phyloP scores from a whole-genome alignment of 1,140 invertebrate genomes.

The Lepidurus apus region DNA sequence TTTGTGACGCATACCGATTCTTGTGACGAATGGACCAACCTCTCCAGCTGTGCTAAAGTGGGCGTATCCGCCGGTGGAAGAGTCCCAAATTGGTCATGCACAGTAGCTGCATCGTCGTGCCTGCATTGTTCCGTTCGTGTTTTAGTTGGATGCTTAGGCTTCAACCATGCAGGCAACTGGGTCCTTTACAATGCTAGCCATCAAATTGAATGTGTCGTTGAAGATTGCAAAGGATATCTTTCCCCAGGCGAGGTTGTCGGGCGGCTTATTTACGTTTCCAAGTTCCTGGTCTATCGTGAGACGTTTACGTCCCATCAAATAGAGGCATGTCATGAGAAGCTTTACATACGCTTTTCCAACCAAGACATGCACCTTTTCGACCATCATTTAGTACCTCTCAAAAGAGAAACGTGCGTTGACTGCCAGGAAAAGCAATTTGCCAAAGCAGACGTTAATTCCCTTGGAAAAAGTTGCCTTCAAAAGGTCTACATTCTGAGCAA shows the following conservation, averaged over 20 bases:
- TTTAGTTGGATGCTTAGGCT: slow-evolving; percentile 21
- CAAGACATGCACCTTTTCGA: slow-evolving; percentile 22
- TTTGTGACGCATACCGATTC: not conserved
- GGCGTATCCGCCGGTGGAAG: not conserved
- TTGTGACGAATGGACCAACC: slow-evolving; percentile 6
- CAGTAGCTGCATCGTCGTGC: not conserved
- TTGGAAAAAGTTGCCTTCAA: not conserved
- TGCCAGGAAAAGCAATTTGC: not conserved
- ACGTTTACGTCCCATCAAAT: not conserved
- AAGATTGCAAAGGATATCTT: slow-evolving; percentile 11
- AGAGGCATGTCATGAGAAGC: not conserved
- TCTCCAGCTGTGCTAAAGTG: not conserved
- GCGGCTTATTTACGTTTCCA: slow-evolving; percentile 15
- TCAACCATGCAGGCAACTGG: slow-evolving; percentile 27
- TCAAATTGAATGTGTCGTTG: slow-evolving; percentile 23
- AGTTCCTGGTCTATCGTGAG: slow-evolving; percentile 30
- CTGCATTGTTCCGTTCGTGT: not conserved
- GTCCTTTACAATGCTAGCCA: slow-evolving; percentile 12
- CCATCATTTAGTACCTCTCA: not conserved
- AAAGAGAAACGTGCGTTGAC: slow-evolving; percentile 24
- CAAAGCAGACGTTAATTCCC: not conserved
- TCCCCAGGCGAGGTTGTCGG: not conserved
- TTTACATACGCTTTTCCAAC: not conserved
- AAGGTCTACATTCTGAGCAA: slow-evolving; percentile 14
- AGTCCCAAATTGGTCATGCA: slow-evolving; percentile 23